These are phyloP conservation scores for Drymodes brunneopygia DNA, from an alignment of 2,113 vertebrate genomes.

Conservation along the genomic window DNA sequence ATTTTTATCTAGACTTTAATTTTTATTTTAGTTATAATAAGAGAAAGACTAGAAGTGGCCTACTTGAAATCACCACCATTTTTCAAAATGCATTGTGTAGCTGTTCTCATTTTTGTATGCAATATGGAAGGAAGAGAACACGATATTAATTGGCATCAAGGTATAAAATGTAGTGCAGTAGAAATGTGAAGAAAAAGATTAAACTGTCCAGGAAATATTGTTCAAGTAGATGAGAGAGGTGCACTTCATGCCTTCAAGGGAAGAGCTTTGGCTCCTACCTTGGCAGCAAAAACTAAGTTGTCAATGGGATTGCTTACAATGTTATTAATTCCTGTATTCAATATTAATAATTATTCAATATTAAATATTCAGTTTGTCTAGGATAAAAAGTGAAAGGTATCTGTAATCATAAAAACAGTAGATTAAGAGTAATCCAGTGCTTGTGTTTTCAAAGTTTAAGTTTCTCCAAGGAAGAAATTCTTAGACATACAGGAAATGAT, in stretches of 20 bases:
- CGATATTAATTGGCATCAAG: not conserved
- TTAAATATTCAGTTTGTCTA: not conserved
- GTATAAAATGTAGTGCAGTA: not conserved
- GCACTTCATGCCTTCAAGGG: not conserved
- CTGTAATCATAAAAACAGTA: not conserved
- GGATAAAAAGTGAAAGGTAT: not conserved
- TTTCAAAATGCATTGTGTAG: not conserved
- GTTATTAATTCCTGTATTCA: not conserved
- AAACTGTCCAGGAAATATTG: not conserved
- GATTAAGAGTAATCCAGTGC: not conserved
- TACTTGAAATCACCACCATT: not conserved
- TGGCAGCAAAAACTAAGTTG: not conserved
- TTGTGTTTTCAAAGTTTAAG: not conserved
- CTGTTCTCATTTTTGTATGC: not conserved
- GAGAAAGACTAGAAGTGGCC: not conserved
- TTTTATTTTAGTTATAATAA: not conserved
- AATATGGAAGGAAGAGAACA: not conserved
- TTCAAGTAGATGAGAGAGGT: not conserved
- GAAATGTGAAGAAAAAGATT: not conserved
- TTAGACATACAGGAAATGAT: not conserved
- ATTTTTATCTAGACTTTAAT: not conserved
- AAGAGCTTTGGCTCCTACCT: not conserved
- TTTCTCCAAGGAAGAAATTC: not conserved
- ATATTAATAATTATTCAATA: not conserved
- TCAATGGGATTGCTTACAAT: not conserved